Percentiles rank a stretch among this genome's conserved stretches.
phyloP scores from a whole-genome alignment of 92 coral and sea anemone species.

The Montipora capitata region DNA sequence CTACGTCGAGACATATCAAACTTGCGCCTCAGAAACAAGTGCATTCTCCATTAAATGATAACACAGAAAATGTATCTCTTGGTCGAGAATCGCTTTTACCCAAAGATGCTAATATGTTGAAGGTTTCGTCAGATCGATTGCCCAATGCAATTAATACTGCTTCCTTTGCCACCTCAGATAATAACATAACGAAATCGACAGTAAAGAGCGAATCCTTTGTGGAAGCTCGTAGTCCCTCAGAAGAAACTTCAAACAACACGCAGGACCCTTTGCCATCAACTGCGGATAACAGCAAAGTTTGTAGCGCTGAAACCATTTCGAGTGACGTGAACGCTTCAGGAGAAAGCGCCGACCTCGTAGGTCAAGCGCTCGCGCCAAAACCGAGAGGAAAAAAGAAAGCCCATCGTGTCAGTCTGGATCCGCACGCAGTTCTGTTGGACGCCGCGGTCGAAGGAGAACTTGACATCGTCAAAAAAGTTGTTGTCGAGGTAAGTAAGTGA shows the following conservation, averaged over 20 bases:
- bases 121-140: slow-evolving; percentile 10
- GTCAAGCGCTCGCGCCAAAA: slow-evolving; percentile 1
- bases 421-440: slow-evolving; percentile 95
- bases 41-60: background rate
- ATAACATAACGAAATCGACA: background rate
- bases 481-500: slow-evolving; percentile 80
- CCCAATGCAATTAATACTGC: background rate
- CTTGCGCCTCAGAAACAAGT: background rate
- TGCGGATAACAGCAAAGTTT: background rate
- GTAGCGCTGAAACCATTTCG: background rate
- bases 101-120: background rate
- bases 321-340: background rate
- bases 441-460: slow-evolving; percentile 98
- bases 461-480: slow-evolving; percentile 86
- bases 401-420: slow-evolving; percentile 92
- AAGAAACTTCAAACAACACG: background rate
- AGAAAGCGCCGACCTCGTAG: background rate
- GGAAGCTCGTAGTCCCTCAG: background rate
- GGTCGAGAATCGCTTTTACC: background rate
- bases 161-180: background rate
- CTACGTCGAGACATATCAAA: slow-evolving; percentile 16
- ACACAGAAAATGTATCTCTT: background rate
- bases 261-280: background rate
- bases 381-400: slow-evolving; percentile 24
- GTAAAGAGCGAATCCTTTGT: background rate